Base-by-base conservation (phyloP, 1,140 invertebrate genomes). In the Druon quercuslanigerum region DNA sequence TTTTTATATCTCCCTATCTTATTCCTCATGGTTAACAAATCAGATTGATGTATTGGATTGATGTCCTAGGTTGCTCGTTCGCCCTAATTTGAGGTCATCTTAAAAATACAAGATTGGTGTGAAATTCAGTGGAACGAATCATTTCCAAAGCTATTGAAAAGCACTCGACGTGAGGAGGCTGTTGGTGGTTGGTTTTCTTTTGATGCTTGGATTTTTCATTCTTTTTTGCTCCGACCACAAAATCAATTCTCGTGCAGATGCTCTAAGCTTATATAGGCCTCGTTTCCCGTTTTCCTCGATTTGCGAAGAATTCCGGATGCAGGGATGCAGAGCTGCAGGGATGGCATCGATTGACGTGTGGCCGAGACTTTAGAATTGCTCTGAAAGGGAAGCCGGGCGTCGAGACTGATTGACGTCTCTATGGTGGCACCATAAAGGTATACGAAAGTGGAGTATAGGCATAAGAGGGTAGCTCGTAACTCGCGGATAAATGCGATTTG, bases 401-500 rank as follows among this genome's bases (percentile, higher is more conserved):
- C 75, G 77, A 75, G 81, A 79, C 81, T 89, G 87, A 89, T 88
- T 88, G 87, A 89, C 87, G 79, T 86, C 83, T 89, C 84, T 87
- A 89, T 89, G 77, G 87, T 79, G 78, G 80, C 76, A 78, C 83
- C 83, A 87, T 87, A 87, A 87, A 87, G 84, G 87, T 87, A 82
- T 84, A 86, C 80, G 84, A 83, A 87, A 85, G 84, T 86, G 84
- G 80, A 87, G 87, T 46, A 46, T 46, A 84, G 87, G 86, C 85
- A 88, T 83, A 86, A 87, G 85, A 87, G 87, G 87, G 83, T 86
- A 86, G 86, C 84, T 86, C 86, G 87, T 89, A 89, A 87, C 87
- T 89, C 82, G 87, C 87, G 86, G 79, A 86, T 88, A 89, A 89
- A 89, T 89, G 86, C 87, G 86, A 88, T 85, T 87, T 85, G 71